Percentiles rank a stretch among this genome's conserved stretches.
These are phyloP conservation scores for Pentalonia nigronervosa DNA, from an alignment of 1,140 invertebrate genomes.

Conservation along the genomic window DNA sequence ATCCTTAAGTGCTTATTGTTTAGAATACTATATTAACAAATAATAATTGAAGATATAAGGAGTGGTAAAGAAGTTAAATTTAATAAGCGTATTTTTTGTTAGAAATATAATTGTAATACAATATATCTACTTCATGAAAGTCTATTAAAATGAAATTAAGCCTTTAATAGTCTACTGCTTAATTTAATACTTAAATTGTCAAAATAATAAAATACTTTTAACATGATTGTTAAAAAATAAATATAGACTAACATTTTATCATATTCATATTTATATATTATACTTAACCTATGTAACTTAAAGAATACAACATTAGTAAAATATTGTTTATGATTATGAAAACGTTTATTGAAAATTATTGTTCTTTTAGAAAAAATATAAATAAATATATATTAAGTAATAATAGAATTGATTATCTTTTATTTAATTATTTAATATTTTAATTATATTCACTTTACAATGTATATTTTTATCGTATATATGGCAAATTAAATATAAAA, in stretches of 20 bases:
- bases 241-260: background rate
- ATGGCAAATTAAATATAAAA: too few relatives aligned
- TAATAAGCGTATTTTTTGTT: background rate
- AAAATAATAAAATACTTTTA: background rate
- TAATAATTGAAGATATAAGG: conserved; percentile 40
- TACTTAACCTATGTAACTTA: too few relatives aligned
- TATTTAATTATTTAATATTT: background rate
- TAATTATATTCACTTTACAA: background rate
- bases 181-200: background rate
- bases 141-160: background rate
- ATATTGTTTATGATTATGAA: background rate
- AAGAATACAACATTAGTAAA: too few relatives aligned
- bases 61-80: conserved; percentile 18
- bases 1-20: conserved; percentile 28
- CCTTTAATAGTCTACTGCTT: background rate
- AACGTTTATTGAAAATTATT: background rate
- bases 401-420: background rate
- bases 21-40: conserved; percentile 8
- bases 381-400: background rate
- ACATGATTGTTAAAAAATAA: background rate
- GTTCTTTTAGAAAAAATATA: background rate
- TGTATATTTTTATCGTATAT: background rate
- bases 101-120: conserved; percentile 19
- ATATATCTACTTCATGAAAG: background rate
- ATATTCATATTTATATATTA: too few relatives aligned